Percentiles rank a stretch among this genome's conserved stretches.
Evolutionary conservation across 1,140 invertebrate genomes (phyloP).

Genomic region (Gerris buenoi): DNA sequence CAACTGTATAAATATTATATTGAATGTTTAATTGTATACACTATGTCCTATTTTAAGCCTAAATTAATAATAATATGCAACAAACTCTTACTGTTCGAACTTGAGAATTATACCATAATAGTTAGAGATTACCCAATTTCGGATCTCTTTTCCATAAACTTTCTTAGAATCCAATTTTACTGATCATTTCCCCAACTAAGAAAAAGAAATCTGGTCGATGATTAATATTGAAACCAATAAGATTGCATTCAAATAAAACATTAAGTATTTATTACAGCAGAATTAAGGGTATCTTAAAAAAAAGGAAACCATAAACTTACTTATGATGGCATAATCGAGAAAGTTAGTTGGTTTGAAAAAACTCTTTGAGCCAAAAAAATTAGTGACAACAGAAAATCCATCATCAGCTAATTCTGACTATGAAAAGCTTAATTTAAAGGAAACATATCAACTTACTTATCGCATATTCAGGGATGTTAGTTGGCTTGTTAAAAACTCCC

Average conservation of each 20-base stretch:
- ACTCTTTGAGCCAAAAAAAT: conserved; percentile 78
- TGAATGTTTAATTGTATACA: background rate
- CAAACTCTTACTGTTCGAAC: too few species aligned
- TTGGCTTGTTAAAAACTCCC: conserved; percentile 68
- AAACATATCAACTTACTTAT: conserved; percentile 13
- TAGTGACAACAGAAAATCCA: conserved; percentile 71
- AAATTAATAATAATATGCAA: too few species aligned
- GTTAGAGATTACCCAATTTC: too few species aligned
- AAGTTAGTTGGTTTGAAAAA: conserved; percentile 62
- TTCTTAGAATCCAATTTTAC: too few species aligned
- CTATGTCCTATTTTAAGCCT: background rate
- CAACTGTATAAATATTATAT: background rate
- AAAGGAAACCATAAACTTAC: too few species aligned
- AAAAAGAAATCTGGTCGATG: too few species aligned
- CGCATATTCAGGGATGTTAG: conserved; percentile 32
- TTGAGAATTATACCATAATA: too few species aligned
- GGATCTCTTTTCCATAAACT: too few species aligned
- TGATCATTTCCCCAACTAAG: too few species aligned
- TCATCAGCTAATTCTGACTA: conserved; percentile 55
- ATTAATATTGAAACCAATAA: background rate
- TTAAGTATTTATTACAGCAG: background rate
- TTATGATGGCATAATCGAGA: conserved; percentile 4
- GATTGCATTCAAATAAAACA: background rate
- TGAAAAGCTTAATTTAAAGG: conserved; percentile 66
- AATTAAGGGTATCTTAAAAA: background rate